Evolutionary conservation across 2,888 invertebrate species (phyloP), one percentile per base, ranked within the genome.

Genomic region (Plemyria rubiginata): DNA sequence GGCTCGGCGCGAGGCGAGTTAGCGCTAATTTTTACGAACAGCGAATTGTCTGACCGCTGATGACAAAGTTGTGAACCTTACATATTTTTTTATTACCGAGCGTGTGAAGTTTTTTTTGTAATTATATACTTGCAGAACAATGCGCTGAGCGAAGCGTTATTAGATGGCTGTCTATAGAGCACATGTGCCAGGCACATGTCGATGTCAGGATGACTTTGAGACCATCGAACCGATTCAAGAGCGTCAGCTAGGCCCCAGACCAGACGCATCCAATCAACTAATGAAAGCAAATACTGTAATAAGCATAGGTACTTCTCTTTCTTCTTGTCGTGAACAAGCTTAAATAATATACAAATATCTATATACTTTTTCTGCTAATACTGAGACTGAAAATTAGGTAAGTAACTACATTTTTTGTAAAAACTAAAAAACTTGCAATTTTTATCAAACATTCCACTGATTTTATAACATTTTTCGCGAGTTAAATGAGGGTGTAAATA

Each of bases 11-110:
- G 78, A 77, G 74, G 69, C 80, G 83, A 83, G 84, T 81, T 78
- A 77, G 75, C 81, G 82, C 81, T 87, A 86, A 88, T 90, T 89
- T 88, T 74, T 73, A 66, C 73, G 75, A 82, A 81, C 84, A 86
- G 84, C 80, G 80, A 79, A 79, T 84, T 74, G 79, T 71, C 79
- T 71, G 74, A 71, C 75, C 76, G 74, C 75, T 72, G 76, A 80
- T 81, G 81, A 81, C 80, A 77, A 79, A 79, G 74, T 81, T 77
- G 77, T 73, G 57, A 67, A 62, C 61, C 62, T 69, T 58, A 41
- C 56, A 53, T 59, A 65, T 55, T 65, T 49, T 49, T 62, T 54
- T 55, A 54, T 53, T 15, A 46, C 15, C 16, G 52, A 32, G 41
- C 52, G 48, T 62, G 52, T 22, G 56, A 58, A 53, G 40, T 43